Evolutionary conservation across 2,797 vertebrate species (phyloP).

Genomic region (Odontamblyopus lacepedii): DNA sequence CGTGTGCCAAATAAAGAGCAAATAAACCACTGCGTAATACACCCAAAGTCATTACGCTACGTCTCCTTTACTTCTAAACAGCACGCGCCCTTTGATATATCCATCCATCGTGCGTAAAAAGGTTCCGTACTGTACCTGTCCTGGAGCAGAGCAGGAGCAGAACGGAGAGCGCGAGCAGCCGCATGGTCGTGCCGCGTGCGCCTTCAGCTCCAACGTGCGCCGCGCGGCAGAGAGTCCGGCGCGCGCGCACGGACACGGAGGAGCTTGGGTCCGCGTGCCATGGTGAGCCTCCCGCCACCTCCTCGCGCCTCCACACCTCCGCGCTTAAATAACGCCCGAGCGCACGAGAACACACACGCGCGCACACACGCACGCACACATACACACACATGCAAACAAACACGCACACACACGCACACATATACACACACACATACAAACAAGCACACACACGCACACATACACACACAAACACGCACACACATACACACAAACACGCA

Average conservation of each 20-base stretch:
- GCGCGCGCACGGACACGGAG: conserved; percentile 16
- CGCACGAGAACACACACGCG: neutral
- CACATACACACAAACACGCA: no score
- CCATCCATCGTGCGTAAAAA: neutral
- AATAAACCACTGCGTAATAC: neutral
- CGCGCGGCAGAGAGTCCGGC: conserved; percentile 23
- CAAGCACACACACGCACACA: no score
- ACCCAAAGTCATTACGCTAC: neutral
- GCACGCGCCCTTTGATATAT: neutral
- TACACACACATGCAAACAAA: neutral
- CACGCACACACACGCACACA: no score
- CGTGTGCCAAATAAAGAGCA: neutral
- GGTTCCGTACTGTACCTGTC: conserved; percentile 77
- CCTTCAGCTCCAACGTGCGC: conserved; percentile 50
- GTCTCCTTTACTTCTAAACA: neutral
- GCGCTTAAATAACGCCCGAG: conserved; percentile 10
- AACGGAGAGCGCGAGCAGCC: conserved; percentile 80
- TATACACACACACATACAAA: no score
- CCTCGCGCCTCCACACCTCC: conserved; percentile 22
- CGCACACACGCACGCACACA: no score
- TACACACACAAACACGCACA: no score
- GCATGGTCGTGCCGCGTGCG: conserved; percentile 76
- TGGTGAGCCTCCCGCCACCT: conserved; percentile 22
- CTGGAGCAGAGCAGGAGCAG: conserved; percentile 81
- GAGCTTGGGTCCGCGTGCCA: conserved; percentile 26